Conservation (phyloP, 2,888 invertebrate genomes). For the Scaptomyza cyrtandrae region DNA sequence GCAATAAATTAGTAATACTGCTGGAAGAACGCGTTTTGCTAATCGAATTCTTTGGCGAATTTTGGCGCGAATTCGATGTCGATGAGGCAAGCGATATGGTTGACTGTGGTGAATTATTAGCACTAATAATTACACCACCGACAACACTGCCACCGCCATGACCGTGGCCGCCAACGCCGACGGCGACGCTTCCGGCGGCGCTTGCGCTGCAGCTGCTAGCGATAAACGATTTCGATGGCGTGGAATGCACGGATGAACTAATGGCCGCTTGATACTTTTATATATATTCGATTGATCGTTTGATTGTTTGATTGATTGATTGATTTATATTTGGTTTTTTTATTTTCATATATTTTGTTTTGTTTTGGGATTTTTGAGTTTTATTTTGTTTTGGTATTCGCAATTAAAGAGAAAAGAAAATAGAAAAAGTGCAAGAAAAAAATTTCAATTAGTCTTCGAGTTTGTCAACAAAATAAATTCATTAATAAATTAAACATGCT, state of each 20-base stretch:
- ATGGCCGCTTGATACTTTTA: conserved; percentile 95
- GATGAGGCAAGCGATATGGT: conserved; percentile 84
- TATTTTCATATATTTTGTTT: conserved; percentile 19
- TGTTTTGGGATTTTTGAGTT: conserved; percentile 29
- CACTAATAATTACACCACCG: conserved; percentile 69
- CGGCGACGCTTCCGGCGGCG: conserved; percentile 51
- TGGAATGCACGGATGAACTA: conserved; percentile 88
- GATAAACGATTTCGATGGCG: conserved; percentile 88
- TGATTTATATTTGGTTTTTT: conserved; percentile 27
- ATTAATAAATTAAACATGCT: conserved; percentile 71
- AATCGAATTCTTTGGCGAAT: conserved; percentile 85
- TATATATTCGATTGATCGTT: conserved; percentile 43
- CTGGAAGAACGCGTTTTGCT: conserved; percentile 84
- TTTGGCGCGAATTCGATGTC: conserved; percentile 82
- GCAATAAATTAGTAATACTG: conserved; percentile 84
- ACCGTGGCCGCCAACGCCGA: conserved; percentile 67
- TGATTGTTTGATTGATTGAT: conserved; percentile 23
- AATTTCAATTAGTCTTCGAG: conserved; percentile 73
- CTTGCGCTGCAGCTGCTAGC: conserved; percentile 64
- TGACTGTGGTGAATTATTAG: conserved; percentile 84
- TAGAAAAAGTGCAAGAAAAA: conserved; percentile 78
- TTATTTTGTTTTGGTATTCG: conserved; percentile 40
- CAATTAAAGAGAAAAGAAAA: conserved; percentile 75
- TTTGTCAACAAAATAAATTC: conserved; percentile 64
- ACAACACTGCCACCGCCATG: conserved; percentile 73